phyloP scores from a whole-genome alignment of 1,140 invertebrate species.

The Drosophila nigromelanica region DNA sequence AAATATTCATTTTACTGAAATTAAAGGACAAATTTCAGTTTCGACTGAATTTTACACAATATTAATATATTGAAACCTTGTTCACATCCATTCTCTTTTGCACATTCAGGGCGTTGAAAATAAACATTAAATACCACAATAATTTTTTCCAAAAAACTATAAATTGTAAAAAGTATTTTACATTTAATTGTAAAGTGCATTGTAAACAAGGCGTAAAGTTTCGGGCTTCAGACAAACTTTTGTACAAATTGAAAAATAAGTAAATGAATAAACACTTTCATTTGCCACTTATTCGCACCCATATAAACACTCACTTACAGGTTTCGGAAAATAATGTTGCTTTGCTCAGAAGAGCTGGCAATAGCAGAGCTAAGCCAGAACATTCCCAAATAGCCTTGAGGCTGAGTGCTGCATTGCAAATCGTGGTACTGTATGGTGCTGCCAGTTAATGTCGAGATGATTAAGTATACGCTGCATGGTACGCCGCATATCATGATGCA shows the following conservation, averaged over 20 bases:
- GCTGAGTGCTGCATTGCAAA: slow-evolving; percentile 46
- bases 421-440: slow-evolving; percentile 29
- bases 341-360: neutral
- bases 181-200: slow-evolving; percentile 2
- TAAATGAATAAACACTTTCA: slow-evolving; percentile 7
- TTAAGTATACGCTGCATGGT: slow-evolving; percentile 69
- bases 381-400: slow-evolving; percentile 42
- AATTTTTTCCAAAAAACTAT: no score
- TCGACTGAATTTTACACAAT: no score
- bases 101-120: no score
- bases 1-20: no score
- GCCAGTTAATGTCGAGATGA: slow-evolving; percentile 72
- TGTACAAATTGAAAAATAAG: slow-evolving; percentile 2
- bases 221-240: slow-evolving; percentile 5
- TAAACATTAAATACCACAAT: no score
- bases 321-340: neutral
- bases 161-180: no score
- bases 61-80: no score
- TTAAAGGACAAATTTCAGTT: no score
- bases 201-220: slow-evolving; percentile 11
- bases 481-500: slow-evolving; percentile 52
- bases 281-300: slow-evolving; percentile 11
- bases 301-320: slow-evolving; percentile 7
- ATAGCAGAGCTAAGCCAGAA: neutral
- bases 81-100: no score